phyloP scores from a whole-genome alignment of 2,888 invertebrate species.

The Leptinotarsa peninsularis region DNA sequence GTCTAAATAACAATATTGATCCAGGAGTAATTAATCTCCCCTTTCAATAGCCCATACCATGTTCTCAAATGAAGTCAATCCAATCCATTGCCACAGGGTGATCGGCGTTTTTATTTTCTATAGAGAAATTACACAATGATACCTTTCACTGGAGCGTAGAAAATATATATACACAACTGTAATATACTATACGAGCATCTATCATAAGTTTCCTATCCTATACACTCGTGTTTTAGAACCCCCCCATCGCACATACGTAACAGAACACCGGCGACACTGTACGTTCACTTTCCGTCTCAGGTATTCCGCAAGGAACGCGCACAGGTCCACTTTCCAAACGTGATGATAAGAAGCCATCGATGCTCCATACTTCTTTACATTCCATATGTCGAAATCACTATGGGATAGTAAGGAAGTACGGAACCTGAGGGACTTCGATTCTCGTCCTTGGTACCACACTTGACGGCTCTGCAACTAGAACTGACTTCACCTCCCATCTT shows the following conservation, averaged over 20 bases:
- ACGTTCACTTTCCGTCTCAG: conserved; percentile 19
- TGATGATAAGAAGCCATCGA: conserved; percentile 52
- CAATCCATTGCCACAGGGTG: background rate
- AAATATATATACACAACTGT: conserved; percentile 1
- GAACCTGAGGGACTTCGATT: conserved; percentile 71
- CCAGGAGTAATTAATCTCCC: too few relatives aligned
- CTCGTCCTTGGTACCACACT: conserved; percentile 38
- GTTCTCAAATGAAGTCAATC: background rate
- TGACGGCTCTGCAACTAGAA: conserved; percentile 47
- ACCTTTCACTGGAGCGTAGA: background rate
- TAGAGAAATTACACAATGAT: background rate
- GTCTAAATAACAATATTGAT: too few relatives aligned
- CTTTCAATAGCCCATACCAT: too few relatives aligned
- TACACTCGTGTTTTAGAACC: background rate
- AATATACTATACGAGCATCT: background rate
- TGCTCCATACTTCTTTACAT: conserved; percentile 98
- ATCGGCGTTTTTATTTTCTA: background rate
- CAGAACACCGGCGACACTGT: background rate
- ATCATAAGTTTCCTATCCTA: background rate
- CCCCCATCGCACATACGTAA: background rate
- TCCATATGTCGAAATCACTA: conserved; percentile 89
- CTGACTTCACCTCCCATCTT: conserved; percentile 60
- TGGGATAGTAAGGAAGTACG: conserved; percentile 97
- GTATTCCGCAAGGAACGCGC: conserved; percentile 39
- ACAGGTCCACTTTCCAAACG: conserved; percentile 21